A percentile compares a stretch with the other conserved stretches of the same genome.
These are phyloP conservation scores for Ophraella communa DNA, from an alignment of 2,888 invertebrate species.

Conservation along the genomic window DNA sequence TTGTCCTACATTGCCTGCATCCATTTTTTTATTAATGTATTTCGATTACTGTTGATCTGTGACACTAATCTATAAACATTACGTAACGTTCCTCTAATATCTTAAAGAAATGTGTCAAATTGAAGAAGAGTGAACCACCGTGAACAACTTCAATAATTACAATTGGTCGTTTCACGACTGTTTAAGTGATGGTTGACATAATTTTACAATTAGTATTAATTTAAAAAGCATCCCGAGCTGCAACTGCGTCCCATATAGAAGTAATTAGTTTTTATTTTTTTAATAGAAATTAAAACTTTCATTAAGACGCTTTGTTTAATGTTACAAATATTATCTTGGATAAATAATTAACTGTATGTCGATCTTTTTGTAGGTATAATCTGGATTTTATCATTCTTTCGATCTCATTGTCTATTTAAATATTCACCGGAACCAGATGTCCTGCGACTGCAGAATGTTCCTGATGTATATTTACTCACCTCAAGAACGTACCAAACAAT, in stretches of 20 bases:
- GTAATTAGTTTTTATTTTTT: no score
- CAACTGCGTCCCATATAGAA: no score
- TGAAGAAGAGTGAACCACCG: background rate
- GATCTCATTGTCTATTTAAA: no score
- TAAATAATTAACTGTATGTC: background rate
- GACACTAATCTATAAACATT: no score
- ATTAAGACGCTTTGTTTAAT: background rate
- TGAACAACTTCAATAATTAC: background rate
- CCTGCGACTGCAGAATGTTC: conserved; percentile 12
- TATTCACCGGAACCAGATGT: conserved; percentile 23
- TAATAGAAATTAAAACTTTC: no score
- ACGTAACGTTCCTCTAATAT: no score
- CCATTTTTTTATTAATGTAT: no score
- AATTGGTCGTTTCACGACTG: background rate
- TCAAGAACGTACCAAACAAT: background rate
- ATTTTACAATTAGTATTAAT: background rate
- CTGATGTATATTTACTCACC: background rate
- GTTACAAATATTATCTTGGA: background rate
- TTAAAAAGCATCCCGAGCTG: background rate
- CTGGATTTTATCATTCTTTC: background rate
- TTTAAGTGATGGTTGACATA: background rate
- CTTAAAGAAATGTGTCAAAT: no score
- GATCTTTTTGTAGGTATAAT: background rate
- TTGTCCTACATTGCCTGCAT: no score
- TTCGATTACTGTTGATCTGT: no score